phyloP scores from a whole-genome alignment of 2,797 vertebrate species.

The Liasis olivaceus region DNA sequence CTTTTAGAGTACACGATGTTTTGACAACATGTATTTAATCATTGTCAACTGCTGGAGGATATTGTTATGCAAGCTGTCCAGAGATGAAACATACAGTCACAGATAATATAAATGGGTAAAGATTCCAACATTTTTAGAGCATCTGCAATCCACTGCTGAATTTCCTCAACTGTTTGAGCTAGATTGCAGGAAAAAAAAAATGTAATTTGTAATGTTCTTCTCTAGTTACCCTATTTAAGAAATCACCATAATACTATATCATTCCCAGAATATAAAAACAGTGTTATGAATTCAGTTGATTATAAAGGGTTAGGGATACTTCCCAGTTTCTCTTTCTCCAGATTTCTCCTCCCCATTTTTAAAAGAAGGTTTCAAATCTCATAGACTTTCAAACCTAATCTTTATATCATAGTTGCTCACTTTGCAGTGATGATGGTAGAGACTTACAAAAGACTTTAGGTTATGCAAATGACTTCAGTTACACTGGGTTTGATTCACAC shows the following conservation, averaged over 20 bases:
- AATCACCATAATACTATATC: neutral
- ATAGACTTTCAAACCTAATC: neutral
- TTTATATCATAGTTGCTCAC: neutral
- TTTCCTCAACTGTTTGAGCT: neutral
- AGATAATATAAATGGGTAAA: slow-evolving; percentile 36
- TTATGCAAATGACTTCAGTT: neutral
- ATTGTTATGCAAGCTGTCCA: slow-evolving; percentile 14
- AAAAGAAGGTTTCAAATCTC: neutral
- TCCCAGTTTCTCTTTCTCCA: neutral
- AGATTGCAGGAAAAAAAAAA: neutral
- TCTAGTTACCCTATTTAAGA: neutral
- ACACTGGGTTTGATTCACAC: no score
- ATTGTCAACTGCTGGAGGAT: slow-evolving; percentile 18
- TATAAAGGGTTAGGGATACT: neutral
- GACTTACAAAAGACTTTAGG: neutral
- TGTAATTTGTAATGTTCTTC: neutral
- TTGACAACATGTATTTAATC: slow-evolving; percentile 42
- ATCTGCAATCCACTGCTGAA: fast-evolving
- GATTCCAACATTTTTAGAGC: slow-evolving; percentile 1
- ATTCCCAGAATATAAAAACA: neutral
- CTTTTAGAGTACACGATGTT: slow-evolving; percentile 11
- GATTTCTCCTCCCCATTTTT: neutral
- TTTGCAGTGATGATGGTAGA: neutral
- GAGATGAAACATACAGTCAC: neutral
- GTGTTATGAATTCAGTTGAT: neutral